Evolutionary conservation across 1,140 invertebrate species (phyloP).

Genomic region (Drosophila arizonae): DNA sequence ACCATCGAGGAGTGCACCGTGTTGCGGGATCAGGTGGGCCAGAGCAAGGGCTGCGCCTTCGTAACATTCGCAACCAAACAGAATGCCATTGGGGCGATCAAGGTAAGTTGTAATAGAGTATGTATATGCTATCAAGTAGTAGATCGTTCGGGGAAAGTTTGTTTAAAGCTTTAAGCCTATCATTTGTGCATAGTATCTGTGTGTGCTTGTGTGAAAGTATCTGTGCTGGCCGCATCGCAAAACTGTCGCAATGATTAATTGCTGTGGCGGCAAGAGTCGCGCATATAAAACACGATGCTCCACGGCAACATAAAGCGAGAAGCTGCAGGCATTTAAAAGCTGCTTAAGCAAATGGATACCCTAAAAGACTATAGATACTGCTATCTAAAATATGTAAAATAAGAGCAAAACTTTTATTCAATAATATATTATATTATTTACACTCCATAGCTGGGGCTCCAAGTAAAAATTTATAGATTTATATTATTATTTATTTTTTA

Average conservation of each 20-base stretch:
- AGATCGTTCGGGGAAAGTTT: constrained; percentile 28
- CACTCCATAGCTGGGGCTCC: too few relatives aligned
- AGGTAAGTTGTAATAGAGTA: constrained; percentile 83
- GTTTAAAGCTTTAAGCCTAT: constrained; percentile 42
- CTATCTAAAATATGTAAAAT: too few relatives aligned
- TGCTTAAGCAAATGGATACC: constrained; percentile 7
- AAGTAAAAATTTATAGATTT: too few relatives aligned
- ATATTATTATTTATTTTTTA: too few relatives aligned
- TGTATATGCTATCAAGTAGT: background rate
- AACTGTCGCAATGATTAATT: constrained; percentile 80
- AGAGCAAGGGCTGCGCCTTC: constrained; percentile 99
- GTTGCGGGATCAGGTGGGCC: constrained; percentile 94
- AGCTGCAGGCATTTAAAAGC: background rate
- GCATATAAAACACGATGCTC: constrained; percentile 68
- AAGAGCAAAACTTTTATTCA: too few relatives aligned
- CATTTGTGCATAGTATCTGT: constrained; percentile 29
- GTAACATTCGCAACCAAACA: constrained; percentile 98
- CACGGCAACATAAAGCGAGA: constrained; percentile 5
- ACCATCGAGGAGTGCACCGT: constrained; percentile 99
- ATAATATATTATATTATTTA: too few relatives aligned
- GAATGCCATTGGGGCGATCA: constrained; percentile 97
- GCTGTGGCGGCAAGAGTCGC: constrained; percentile 76
- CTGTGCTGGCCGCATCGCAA: constrained; percentile 50
- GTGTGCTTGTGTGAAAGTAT: constrained; percentile 16
- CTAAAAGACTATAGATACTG: background rate